Evolutionary conservation across 2,797 vertebrate genomes (phyloP), one percentile per base, ranked within the genome.

Genomic region (Malurus leucopterus): DNA sequence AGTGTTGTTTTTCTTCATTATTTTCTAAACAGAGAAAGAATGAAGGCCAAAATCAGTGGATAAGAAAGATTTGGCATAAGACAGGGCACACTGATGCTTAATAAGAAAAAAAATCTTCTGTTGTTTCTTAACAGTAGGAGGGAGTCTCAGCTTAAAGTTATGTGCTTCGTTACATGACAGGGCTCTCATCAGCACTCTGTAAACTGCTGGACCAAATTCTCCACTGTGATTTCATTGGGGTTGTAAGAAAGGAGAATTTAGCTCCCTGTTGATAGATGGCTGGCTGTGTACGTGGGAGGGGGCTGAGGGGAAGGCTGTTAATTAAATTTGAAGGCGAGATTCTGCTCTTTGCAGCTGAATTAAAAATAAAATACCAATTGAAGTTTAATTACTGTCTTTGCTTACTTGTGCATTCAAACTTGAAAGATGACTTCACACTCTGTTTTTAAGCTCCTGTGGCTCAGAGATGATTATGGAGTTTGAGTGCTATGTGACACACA

Each of bases 351-450:
- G 88, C 93, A 95, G 93, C 88, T 94, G 95, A 96, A 96, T 97
- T 96, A 96, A 95, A 97, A 97, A 96, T 93, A 95, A 97, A 96
- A 96, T 95, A 92, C 86, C 97, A 96, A 96, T 95, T 96, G 96
- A 96, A 97, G 97, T 97, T 97, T 97, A 97, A 97, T 96, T 97
- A 95, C 93, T 97, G 95, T 97, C 92, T 96, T 96, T 96, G 96
- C 95, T 96, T 95, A 91, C 92, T 96, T 97, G 96, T 90, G 93
- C 93, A 96, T 96, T 96, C 96, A 95, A 95, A 95, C 95, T 96
- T 96, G 94, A 95, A 96, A 95, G 95, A 95, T 96, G 96, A 96
- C 97, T 97, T 97, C 95, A 96, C 95, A 93, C 91, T 96, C 92
- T 23, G 38, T 94, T 95, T 95, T 93, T 96, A 97, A 95, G 94